Conservation (phyloP, 2,113 vertebrate species). For the Seriola rivoliana region DNA sequence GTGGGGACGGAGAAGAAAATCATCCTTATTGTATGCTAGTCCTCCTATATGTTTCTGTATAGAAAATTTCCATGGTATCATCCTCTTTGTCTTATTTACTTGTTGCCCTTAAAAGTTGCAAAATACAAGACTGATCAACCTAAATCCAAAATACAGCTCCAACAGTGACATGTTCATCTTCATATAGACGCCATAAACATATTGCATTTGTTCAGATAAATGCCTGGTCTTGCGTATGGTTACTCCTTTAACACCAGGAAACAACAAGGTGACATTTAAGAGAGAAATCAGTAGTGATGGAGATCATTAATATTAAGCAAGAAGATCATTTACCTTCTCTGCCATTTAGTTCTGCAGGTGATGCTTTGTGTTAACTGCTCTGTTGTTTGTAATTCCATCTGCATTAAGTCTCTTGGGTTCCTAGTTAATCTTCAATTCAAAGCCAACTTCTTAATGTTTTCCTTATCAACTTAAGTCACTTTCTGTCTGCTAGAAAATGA, state of each 20-base stretch:
- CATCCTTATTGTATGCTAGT: background rate
- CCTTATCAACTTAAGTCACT: background rate
- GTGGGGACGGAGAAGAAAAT: slow-evolving; percentile 27
- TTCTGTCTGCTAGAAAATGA: background rate
- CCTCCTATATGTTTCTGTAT: background rate
- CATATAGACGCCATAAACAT: background rate
- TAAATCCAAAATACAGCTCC: background rate
- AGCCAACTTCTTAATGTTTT: background rate
- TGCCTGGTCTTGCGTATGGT: background rate
- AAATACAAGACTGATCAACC: background rate
- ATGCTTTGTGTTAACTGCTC: background rate
- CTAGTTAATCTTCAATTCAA: background rate
- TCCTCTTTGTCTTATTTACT: background rate
- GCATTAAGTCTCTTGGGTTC: background rate
- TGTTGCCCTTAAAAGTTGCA: background rate
- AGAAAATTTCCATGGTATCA: background rate
- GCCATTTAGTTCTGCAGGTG: slow-evolving; percentile 3
- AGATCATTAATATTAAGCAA: background rate
- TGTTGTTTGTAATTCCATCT: background rate
- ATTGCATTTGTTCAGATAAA: background rate
- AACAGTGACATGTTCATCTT: background rate
- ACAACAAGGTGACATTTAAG: background rate
- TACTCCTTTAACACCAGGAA: background rate
- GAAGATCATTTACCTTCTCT: background rate
- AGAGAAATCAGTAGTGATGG: background rate